These are phyloP conservation scores for Hybos culiciformis DNA, from an alignment of 2,888 invertebrate species.

Conservation along the genomic window DNA sequence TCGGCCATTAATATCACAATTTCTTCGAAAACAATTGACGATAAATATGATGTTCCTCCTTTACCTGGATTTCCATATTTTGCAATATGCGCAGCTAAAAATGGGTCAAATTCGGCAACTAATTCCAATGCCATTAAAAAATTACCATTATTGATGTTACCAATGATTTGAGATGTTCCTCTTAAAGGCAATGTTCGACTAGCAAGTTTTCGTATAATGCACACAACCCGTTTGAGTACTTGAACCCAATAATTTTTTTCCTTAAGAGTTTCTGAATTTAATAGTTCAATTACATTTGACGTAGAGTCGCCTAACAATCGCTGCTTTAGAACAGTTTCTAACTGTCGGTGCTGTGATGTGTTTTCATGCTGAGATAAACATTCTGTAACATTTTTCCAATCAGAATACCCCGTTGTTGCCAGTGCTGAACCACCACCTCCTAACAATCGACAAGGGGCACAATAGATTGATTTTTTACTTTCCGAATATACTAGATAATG, in stretches of 20 bases:
- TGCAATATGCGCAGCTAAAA: constrained; percentile 1
- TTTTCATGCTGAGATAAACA: constrained; percentile 1
- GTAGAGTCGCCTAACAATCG: not conserved
- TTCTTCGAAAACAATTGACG: constrained; percentile 1
- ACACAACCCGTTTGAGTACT: not conserved
- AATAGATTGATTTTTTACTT: not conserved
- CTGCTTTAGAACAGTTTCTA: constrained; percentile 1
- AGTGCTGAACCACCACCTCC: not conserved
- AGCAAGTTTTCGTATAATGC: not conserved
- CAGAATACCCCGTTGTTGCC: not conserved
- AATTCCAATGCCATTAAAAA: constrained; percentile 1
- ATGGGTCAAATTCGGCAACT: constrained; percentile 1
- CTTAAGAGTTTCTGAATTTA: constrained; percentile 1
- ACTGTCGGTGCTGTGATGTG: not conserved
- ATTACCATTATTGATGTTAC: not conserved
- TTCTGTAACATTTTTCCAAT: constrained; percentile 1
- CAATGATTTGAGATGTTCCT: not conserved
- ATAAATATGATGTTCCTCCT: not conserved
- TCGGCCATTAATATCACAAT: constrained; percentile 1
- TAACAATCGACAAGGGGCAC: not conserved
- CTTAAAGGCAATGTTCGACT: constrained; percentile 1
- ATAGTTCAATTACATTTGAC: not conserved
- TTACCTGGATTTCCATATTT: constrained; percentile 2
- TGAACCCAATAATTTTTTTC: not conserved
- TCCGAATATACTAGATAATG: not conserved